Evolutionary conservation across 2,888 invertebrate genomes (phyloP), one percentile per base, ranked within the genome.

Genomic region (Caenorhabditis sp.): DNA sequence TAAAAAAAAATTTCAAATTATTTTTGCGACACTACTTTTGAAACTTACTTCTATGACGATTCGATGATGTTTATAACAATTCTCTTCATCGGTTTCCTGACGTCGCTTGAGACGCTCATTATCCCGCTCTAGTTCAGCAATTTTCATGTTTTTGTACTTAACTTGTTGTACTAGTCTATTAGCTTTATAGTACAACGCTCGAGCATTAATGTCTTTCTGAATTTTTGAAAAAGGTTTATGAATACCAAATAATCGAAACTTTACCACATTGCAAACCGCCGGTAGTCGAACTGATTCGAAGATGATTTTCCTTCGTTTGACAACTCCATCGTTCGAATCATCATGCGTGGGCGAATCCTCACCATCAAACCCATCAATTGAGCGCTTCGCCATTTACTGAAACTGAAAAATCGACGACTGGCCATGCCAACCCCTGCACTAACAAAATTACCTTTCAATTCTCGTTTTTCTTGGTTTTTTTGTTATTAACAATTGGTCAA

Each of bases 31-130:
- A n/a, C n/a, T n/a, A n/a, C n/a, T n/a, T n/a, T n/a, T n/a, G n/a
- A n/a, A n/a, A 66, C 67, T 24, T 58, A 87, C 83, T 67, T 95
- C 93, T 90, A 95, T 95, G 95, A 95, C 96, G 88, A 95, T 89
- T 75, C 96, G 91, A 90, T 97, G 97, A 10, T 97, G 95, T 63
- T 97, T 95, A 90, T 95, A 97, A 6, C 97, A 91, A 36, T 99
- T 95, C 36, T 96, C 95, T 90, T 99, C 99, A 88, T 97, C 97
- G 88, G 95, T 95, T 10, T 94, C 94, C 89, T 96, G 95, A 1
- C 95, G 91, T 88, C 95, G 95, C 87, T 96, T 95, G 69, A 96
- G 89, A 88, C 95, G 95, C 88, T 96, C 95, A 81, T 96, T 95
- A 75, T 95, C 91, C 70, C 93, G 93, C n/a, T 95, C 91, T 68